These are phyloP conservation scores for Lutjanus erythropterus DNA, from an alignment of 2,113 vertebrate species.

Conservation along the genomic window DNA sequence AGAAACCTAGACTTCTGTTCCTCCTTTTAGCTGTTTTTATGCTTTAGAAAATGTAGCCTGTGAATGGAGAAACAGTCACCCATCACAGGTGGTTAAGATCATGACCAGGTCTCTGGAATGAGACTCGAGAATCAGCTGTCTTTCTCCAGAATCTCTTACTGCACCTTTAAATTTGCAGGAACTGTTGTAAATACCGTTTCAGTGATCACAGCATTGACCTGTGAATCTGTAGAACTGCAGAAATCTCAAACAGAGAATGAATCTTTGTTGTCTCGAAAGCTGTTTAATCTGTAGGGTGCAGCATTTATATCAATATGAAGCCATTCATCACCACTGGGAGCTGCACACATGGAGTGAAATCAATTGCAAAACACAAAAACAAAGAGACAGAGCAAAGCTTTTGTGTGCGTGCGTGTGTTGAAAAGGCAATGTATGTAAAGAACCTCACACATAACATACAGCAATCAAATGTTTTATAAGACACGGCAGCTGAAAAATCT, in stretches of 20 bases:
- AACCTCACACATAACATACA: background rate
- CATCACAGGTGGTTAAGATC: too few relatives aligned
- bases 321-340: conserved; percentile 8
- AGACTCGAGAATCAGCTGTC: too few relatives aligned
- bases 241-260: background rate
- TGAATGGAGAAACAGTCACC: too few relatives aligned
- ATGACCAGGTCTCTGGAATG: too few relatives aligned
- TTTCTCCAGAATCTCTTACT: too few relatives aligned
- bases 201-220: background rate
- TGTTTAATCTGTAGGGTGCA: background rate
- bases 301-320: background rate
- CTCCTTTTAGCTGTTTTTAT: too few relatives aligned
- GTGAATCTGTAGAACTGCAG: background rate
- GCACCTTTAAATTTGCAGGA: too few relatives aligned
- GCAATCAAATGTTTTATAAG: conserved; percentile 17
- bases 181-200: background rate
- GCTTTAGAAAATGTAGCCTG: too few relatives aligned
- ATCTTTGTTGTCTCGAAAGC: conserved; percentile 8
- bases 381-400: background rate
- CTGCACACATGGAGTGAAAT: background rate
- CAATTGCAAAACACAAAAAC: background rate
- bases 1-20: too few relatives aligned
- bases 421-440: background rate
- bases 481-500: conserved; percentile 40
- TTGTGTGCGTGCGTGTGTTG: background rate